Evolutionary conservation across 1,140 invertebrate species (phyloP), one percentile per base, ranked within the genome.

Genomic region (Drosophila kikkawai): DNA sequence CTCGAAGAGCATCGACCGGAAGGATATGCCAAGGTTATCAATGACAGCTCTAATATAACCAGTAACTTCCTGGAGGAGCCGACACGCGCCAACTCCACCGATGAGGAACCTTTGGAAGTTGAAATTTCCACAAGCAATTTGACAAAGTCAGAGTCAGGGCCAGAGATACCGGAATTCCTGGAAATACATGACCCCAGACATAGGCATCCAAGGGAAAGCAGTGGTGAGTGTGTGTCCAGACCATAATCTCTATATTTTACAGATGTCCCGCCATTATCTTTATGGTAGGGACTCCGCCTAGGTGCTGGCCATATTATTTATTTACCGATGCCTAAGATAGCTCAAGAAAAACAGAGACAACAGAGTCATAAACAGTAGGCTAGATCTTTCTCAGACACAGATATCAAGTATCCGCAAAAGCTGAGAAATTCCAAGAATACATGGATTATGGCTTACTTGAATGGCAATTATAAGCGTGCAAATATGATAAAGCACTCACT

Each of bases 161-260:
- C 32, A 51, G 51, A 51, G 36, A 32, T 44, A 17, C 64, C 56
- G 19, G 80, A 91, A 22, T 95, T 95, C 79, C 92, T 90, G 22
- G 94, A 95, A 80, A 92, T 95, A 39, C 95, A 95, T 78, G 95
- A 95, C 79, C 93, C 91, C 4, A 93, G 93, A 44, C 94, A 94
- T 66, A 91, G 95, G 4, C 95, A 95, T 68, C 80, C 91, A 7
- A 66, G 91, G 36, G 88, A 92, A 26, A 92, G 86, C 75, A 85
- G 61, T 56, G 85, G 84, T 87, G 56, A 81, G 78, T 65, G 19
- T 17, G 77, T 59, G n/a, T 22, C 26, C 19, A 22, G 6, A 11
- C n/a, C 11, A 34, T 60, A 34, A 34, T 37, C 37, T 22, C 29
- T 17, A 15, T 2, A 42, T 8, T 26, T n/a, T n/a, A 26, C 17